Evolutionary conservation across 2,797 vertebrate species (phyloP).

Genomic region (Etheostoma perlongum): DNA sequence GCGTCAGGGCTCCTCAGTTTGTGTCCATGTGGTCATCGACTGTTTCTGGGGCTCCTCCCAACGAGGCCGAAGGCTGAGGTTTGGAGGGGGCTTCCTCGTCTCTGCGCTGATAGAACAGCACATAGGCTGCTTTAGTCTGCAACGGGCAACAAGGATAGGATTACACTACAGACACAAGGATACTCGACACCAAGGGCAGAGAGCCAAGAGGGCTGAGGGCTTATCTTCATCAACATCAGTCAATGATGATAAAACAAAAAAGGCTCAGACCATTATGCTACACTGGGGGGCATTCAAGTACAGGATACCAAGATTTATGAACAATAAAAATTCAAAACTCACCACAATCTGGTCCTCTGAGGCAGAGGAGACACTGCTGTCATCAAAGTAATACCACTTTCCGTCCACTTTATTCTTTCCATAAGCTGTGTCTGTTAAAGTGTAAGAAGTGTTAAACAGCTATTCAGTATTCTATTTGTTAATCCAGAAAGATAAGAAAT

Average conservation of each 20-base stretch:
- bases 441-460: slow-evolving; percentile 1
- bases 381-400: slow-evolving; percentile 97
- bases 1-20: slow-evolving; percentile 80
- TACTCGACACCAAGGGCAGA: slow-evolving; percentile 50
- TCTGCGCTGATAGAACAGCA: slow-evolving; percentile 94
- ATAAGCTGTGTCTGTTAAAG: slow-evolving; percentile 91
- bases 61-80: slow-evolving; percentile 80
- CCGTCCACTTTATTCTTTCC: slow-evolving; percentile 93
- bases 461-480: neutral
- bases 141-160: slow-evolving; percentile 42
- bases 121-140: slow-evolving; percentile 96
- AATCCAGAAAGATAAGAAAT: slow-evolving; percentile 7
- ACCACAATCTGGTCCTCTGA: slow-evolving; percentile 98
- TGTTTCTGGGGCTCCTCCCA: slow-evolving; percentile 80
- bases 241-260: neutral
- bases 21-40: slow-evolving; percentile 88
- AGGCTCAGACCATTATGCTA: neutral
- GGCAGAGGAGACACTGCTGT: slow-evolving; percentile 93
- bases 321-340: slow-evolving; percentile 64
- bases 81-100: slow-evolving; percentile 79
- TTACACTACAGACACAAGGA: slow-evolving; percentile 48
- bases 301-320: neutral
- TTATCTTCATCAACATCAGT: slow-evolving; percentile 6
- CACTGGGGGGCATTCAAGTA: neutral
- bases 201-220: neutral